Conservation (phyloP, 2,888 invertebrate species). For the Lordiphosa andalusiaca region DNA sequence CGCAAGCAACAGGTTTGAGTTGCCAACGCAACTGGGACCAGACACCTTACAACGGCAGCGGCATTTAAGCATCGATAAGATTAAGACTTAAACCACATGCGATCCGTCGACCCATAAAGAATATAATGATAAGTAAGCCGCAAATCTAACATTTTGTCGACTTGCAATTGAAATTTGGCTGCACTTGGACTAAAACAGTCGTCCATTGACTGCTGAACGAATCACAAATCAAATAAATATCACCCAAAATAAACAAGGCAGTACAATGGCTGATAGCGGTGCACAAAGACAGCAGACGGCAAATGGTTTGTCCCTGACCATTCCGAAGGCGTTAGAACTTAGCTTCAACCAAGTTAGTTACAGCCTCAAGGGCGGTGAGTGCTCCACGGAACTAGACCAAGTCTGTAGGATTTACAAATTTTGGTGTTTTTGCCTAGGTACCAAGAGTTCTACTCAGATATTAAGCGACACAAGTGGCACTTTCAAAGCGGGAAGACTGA, state of each 20-base stretch:
- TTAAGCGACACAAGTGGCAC: constrained; percentile 83
- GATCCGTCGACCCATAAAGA: no score
- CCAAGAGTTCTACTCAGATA: constrained; percentile 73
- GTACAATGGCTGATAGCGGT: constrained; percentile 48
- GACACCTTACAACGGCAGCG: no score
- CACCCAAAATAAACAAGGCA: constrained; percentile 6
- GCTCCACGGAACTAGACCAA: no score
- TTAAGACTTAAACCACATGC: no score
- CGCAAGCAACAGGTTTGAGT: no score
- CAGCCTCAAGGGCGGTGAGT: constrained; percentile 54
- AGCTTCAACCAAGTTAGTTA: constrained; percentile 70
- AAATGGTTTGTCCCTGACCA: constrained; percentile 18
- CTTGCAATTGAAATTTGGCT: neutral
- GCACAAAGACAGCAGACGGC: constrained; percentile 14
- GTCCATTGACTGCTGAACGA: constrained; percentile 1
- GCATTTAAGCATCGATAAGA: no score
- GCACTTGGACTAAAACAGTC: constrained; percentile 2
- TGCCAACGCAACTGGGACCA: no score
- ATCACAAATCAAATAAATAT: neutral
- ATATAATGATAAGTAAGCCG: no score
- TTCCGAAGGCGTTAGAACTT: constrained; percentile 46
- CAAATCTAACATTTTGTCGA: neutral
- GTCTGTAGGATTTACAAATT: neutral
- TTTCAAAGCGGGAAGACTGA: constrained; percentile 83
- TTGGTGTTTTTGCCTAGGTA: neutral